A percentile compares a stretch with the other conserved stretches of the same genome.
Evolutionary conservation across 2,888 invertebrate genomes (phyloP).

Genomic region (Resseliella maxima): DNA sequence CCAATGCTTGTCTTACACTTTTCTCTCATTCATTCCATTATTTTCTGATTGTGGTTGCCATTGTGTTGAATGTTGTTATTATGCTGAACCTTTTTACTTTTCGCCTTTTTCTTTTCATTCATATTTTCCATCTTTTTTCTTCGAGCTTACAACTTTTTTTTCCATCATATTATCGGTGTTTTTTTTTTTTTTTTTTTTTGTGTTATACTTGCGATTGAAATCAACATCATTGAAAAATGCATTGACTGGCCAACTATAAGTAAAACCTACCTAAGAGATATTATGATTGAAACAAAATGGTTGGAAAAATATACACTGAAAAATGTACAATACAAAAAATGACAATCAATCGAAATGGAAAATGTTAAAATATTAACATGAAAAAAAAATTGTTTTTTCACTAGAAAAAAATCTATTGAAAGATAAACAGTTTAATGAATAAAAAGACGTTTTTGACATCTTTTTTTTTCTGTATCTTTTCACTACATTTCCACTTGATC

Average conservation of each 20-base stretch:
- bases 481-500: too few relatives aligned
- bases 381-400: too few relatives aligned
- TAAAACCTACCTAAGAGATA: too few relatives aligned
- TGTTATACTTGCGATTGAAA: neutral
- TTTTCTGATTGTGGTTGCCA: neutral
- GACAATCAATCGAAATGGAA: too few relatives aligned
- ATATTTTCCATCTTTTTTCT: constrained; percentile 8
- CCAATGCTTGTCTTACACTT: neutral
- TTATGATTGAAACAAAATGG: too few relatives aligned
- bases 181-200: neutral
- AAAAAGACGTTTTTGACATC: too few relatives aligned
- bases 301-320: too few relatives aligned
- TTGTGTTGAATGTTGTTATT: neutral
- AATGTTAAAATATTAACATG: too few relatives aligned
- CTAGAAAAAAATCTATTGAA: too few relatives aligned
- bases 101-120: neutral
- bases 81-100: neutral
- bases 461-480: too few relatives aligned
- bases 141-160: neutral
- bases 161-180: neutral
- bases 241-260: neutral
- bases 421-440: too few relatives aligned
- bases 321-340: too few relatives aligned
- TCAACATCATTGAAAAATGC: neutral
- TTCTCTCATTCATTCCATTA: constrained; percentile 5